Percentiles rank a stretch among this genome's conserved stretches.
Evolutionary conservation across 2,797 vertebrate species (phyloP).

Genomic region (Tachyglossus aculeatus): DNA sequence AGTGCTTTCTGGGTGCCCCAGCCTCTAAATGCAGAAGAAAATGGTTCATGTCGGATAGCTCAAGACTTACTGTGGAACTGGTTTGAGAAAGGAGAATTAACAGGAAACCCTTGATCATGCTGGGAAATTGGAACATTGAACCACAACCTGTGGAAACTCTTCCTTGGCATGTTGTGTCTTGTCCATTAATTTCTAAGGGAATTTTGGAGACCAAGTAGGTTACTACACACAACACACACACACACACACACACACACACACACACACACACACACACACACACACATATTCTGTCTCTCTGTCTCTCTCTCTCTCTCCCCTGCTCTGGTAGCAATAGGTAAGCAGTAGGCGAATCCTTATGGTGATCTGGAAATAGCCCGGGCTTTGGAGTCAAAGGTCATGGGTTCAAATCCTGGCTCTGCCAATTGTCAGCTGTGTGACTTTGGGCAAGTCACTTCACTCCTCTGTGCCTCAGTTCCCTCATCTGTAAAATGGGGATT

Average conservation of each 20-base stretch:
- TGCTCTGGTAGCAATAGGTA: too few species aligned
- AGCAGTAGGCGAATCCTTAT: too few species aligned
- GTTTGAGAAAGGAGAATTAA: constrained; percentile 24
- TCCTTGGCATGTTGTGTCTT: not conserved
- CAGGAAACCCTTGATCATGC: constrained; percentile 15
- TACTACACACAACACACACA: rapidly evolving
- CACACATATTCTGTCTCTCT: not conserved
- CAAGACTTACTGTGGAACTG: not conserved
- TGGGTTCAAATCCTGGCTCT: too few species aligned
- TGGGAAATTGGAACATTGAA: constrained; percentile 4
- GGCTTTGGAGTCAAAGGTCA: too few species aligned
- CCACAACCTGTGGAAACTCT: not conserved
- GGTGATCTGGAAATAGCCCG: too few species aligned
- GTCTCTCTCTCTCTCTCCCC: not conserved
- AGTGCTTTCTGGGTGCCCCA: constrained; percentile 32
- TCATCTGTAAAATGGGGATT: too few species aligned
- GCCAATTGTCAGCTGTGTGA: too few species aligned
- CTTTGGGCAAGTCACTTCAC: too few species aligned
- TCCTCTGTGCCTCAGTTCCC: too few species aligned
- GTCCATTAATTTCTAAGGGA: not conserved
- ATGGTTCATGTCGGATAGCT: constrained; percentile 1
- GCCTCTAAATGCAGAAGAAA: constrained; percentile 37
- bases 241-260: rapidly evolving
- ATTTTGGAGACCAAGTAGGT: not conserved
- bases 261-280: rapidly evolving